Base-by-base conservation (phyloP, 2,797 vertebrate genomes). In the Oryzias sinensis region DNA sequence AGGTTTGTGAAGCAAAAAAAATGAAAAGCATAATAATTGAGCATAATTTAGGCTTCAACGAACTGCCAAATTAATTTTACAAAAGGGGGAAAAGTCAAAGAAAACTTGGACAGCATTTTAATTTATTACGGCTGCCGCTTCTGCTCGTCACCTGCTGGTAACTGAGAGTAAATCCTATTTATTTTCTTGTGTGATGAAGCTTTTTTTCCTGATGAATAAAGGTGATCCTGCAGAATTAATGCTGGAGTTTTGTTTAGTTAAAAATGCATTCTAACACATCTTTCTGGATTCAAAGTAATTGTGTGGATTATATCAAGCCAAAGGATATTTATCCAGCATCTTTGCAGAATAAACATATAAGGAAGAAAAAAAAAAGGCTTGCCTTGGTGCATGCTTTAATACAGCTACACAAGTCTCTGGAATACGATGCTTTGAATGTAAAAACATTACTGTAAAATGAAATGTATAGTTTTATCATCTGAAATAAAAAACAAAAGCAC, bases 141-240 rank as follows among this genome's bases (percentile, higher is more conserved):
- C 47, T 68, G 71, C 53, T 69, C 8, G 40, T 53, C 52, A 57
- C 24, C 41, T 22, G 37, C 37, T 61, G 48, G 69, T 62, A 53
- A 41, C 33, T 63, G 24, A 37, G 27, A 29, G 46, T 56, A 57
- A 53, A 62, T 47, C 42, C 8, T 11, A 45, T 18, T n/a, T 11
- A 9, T 45, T 66, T 76, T 74, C 71, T 76, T 76, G 82, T 82
- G 80, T 72, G 84, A 79, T 82, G 84, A 85, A 82, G 78, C 67
- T 51, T 41, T 18, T 54, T 42, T 72, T 74, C 49, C 62, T 79
- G 60, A 68, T 81, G 72, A 86, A 88, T 85, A 82, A 83, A 80
- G 72, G 76, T 47, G 52, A 69, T 56, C 56, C 42, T 22, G 25
- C 15, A 11, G 83, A 84, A 85, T 80, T 57, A 87, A 86, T 71